Evolutionary conservation across 2,797 vertebrate species (phyloP).

Genomic region (Tapera naevia): DNA sequence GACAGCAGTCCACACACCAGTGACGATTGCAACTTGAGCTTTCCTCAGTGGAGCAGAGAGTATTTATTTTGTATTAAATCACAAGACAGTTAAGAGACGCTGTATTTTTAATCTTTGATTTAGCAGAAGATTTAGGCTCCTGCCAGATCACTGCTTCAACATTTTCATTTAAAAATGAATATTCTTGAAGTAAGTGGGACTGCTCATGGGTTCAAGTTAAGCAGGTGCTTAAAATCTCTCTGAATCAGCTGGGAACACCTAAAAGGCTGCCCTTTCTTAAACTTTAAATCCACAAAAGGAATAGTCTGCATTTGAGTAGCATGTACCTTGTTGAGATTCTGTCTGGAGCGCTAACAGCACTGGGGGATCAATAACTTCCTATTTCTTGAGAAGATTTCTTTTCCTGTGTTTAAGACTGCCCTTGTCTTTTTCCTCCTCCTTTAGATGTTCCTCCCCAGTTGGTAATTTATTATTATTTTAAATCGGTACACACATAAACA

Average conservation of each 20-base stretch:
- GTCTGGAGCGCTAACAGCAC: background rate
- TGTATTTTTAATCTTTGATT: constrained; percentile 6
- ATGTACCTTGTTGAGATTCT: background rate
- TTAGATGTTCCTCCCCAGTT: constrained; percentile 18
- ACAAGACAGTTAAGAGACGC: background rate
- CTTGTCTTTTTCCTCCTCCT: background rate
- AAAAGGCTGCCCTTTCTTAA: background rate
- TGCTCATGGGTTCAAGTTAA: background rate
- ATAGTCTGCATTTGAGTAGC: background rate
- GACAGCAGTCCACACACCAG: background rate
- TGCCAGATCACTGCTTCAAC: background rate
- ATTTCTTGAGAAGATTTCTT: constrained; percentile 11
- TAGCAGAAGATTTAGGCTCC: background rate
- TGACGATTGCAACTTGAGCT: background rate
- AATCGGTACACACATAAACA: constrained; percentile 69
- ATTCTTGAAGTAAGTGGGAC: background rate
- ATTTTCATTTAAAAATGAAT: background rate
- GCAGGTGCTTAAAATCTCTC: background rate
- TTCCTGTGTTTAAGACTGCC: background rate
- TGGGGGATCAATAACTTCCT: background rate
- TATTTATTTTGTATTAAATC: constrained; percentile 16
- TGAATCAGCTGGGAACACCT: background rate
- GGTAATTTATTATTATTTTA: constrained; percentile 77
- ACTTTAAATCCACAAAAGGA: background rate
- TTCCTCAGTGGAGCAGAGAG: background rate